Conservation (phyloP, 2,888 invertebrate species). For the Himalopsyche tibetana region DNA sequence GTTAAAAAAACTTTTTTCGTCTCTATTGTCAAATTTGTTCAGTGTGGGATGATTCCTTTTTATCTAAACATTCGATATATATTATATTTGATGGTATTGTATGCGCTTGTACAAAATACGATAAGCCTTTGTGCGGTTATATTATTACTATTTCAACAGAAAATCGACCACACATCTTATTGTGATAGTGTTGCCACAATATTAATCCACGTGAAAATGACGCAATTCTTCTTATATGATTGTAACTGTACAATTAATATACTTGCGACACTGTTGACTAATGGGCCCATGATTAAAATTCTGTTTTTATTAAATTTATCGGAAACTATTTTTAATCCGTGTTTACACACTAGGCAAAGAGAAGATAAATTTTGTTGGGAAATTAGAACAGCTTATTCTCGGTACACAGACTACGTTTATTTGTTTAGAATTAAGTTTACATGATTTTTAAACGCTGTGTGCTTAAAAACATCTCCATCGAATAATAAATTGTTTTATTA, state of each 20-base stretch:
- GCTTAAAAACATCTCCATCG: too few species aligned
- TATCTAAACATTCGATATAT: too few species aligned
- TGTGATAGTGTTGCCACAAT: background rate
- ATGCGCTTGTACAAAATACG: too few species aligned
- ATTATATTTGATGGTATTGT: too few species aligned
- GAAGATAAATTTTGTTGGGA: background rate
- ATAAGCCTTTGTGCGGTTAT: too few species aligned
- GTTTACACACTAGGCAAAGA: background rate
- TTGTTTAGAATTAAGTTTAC: background rate
- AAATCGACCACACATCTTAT: too few species aligned
- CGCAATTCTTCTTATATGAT: background rate
- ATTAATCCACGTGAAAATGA: slow-evolving; percentile 3
- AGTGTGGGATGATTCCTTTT: too few species aligned
- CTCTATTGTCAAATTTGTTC: too few species aligned
- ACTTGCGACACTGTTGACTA: background rate
- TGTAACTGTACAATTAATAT: background rate
- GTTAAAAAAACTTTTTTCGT: too few species aligned
- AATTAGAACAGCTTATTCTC: background rate
- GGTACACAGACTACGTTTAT: background rate
- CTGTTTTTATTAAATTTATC: background rate
- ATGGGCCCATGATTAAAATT: background rate
- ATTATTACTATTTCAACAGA: too few species aligned
- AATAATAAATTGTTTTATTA: too few species aligned
- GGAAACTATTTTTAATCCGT: background rate
- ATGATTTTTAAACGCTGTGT: background rate